Conservation (phyloP, 37 sponge, comb jelly and placozoan species). For the Amphimedon queenslandica region DNA sequence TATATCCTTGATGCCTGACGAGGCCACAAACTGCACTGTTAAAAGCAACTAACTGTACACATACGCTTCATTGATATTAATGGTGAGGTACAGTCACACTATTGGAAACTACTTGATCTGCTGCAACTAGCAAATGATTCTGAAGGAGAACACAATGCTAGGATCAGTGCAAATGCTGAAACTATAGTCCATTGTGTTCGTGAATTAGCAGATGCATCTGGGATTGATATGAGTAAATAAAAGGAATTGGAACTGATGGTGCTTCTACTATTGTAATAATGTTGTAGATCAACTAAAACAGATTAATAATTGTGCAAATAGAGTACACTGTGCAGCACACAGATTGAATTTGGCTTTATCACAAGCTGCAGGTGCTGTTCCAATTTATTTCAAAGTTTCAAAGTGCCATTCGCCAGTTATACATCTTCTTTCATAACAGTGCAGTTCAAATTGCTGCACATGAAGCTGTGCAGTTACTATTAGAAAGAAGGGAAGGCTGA, state of each 20-base stretch:
- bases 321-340: conserved; percentile 52
- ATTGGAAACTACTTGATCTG: too few relatives aligned
- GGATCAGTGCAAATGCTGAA: too few relatives aligned
- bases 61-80: too few relatives aligned
- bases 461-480: conserved; percentile 29
- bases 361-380: conserved; percentile 35
- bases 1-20: too few relatives aligned
- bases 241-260: conserved; percentile 58
- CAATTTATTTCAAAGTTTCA: conserved; percentile 38
- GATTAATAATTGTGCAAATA: conserved; percentile 10
- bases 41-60: too few relatives aligned
- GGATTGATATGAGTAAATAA: too few relatives aligned
- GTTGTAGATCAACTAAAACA: conserved; percentile 44
- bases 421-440: conserved; percentile 52
- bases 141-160: too few relatives aligned
- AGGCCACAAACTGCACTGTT: too few relatives aligned
- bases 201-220: too few relatives aligned
- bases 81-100: too few relatives aligned
- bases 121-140: too few relatives aligned
- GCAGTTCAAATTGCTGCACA: conserved; percentile 41
- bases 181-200: too few relatives aligned
- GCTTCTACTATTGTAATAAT: conserved; percentile 40
- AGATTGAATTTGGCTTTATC: conserved; percentile 35
- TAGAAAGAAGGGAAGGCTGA: conserved; percentile 23
- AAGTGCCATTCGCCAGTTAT: conserved; percentile 25